Evolutionary conservation across 2,113 vertebrate species (phyloP).

Genomic region (Xenopus borealis): DNA sequence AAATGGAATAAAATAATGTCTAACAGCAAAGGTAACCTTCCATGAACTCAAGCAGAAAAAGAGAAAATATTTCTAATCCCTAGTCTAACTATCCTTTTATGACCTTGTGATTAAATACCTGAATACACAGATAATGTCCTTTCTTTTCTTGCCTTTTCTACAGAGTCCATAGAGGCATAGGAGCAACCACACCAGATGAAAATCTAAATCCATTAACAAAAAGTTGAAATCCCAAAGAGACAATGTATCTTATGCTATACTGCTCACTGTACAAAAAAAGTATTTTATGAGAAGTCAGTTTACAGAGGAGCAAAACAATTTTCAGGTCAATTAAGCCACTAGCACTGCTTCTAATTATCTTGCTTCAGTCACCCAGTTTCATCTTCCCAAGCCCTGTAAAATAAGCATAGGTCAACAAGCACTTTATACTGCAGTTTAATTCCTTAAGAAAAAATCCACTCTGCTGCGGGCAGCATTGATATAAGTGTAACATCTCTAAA

Average conservation of each 20-base stretch:
- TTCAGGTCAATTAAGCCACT: slow-evolving; percentile 44
- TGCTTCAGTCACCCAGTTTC: slow-evolving; percentile 28
- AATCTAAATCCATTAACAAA: slow-evolving; percentile 43
- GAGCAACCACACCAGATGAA: slow-evolving; percentile 33
- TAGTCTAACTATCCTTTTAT: slow-evolving; percentile 34
- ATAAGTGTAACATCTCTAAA: not conserved
- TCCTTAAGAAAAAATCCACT: slow-evolving; percentile 2
- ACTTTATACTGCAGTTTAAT: slow-evolving; percentile 2
- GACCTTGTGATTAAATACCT: slow-evolving; percentile 41
- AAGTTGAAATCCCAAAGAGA: slow-evolving; percentile 34
- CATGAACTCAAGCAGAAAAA: slow-evolving; percentile 13
- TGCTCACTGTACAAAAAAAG: slow-evolving; percentile 33
- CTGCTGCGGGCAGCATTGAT: not conserved
- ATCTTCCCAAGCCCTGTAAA: slow-evolving; percentile 11
- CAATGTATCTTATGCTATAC: slow-evolving; percentile 28
- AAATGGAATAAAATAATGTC: slow-evolving; percentile 1
- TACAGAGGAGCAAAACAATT: slow-evolving; percentile 28
- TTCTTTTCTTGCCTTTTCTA: slow-evolving; percentile 15
- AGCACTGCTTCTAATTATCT: slow-evolving; percentile 36
- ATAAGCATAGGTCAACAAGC: slow-evolving; percentile 34
- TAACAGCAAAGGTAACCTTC: slow-evolving; percentile 35
- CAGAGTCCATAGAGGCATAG: slow-evolving; percentile 4
- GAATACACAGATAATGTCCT: slow-evolving; percentile 31
- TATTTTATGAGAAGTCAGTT: slow-evolving; percentile 36
- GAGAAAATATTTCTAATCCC: slow-evolving; percentile 25